Evolutionary conservation across 2,113 vertebrate species (phyloP), one percentile per base, ranked within the genome.

Genomic region (Festucalex cinctus): DNA sequence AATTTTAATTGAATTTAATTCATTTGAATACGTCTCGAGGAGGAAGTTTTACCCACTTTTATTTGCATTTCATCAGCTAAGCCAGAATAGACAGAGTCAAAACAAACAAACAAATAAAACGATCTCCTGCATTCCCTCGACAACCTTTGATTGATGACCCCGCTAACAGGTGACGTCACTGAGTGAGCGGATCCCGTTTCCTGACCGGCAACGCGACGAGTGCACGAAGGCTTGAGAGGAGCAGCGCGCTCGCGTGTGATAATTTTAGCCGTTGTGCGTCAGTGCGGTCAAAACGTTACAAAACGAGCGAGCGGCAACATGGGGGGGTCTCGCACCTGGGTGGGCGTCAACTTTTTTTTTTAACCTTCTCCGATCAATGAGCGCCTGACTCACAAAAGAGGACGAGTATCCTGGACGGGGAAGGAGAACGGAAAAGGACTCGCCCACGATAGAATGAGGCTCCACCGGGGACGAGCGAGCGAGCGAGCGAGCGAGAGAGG

Each of bases 191-290:
- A 7, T 20, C 19, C 46, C 6, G 46, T 20, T 6, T 8, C 46
- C 46, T 20, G 20, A n/a, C 19, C 7, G 46, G 7, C 46, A 49
- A 49, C 46, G 7, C 19, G 9, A n/a, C 20, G 6, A 8, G 46
- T n/a, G 44, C 44, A 19, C 17, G 3, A 46, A 19, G 53, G 71
- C 69, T 44, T 3, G n/a, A 73, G 69, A 70, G 62, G 51, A 70
- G 78, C 13, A 14, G n/a, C n/a, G n/a, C n/a, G n/a, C n/a, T n/a
- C 3, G 44, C 44, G 17, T 37, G 70, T 68, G 83, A 68, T 81
- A 78, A 67, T 81, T 85, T 76, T 76, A 79, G 83, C 83, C 80
- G 76, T 69, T 53, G 73, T 83, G 87, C 76, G 85, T 87, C 86
- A 88, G 80, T n/a, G 48, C 82, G 78, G 81, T 77, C 76, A 70